phyloP scores from a whole-genome alignment of 53 echinoderm and acorn worm genomes.

The Patiria pectinifera region DNA sequence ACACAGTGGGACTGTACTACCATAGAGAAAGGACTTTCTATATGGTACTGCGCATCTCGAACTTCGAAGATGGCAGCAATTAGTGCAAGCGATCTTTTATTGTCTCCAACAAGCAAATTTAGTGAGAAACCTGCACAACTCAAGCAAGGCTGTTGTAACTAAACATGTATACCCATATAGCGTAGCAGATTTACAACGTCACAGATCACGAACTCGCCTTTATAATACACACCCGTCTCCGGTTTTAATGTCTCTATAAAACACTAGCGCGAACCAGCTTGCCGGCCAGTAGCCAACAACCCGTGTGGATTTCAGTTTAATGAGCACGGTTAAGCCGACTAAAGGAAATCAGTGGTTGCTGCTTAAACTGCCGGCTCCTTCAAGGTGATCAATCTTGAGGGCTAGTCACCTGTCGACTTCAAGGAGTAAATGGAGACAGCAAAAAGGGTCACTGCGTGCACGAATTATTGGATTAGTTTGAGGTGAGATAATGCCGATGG shows the following conservation, averaged over 20 bases:
- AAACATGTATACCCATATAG: not conserved
- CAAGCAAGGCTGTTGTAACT: not conserved
- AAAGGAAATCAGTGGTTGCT: constrained; percentile 4
- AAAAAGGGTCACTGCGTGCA: not conserved
- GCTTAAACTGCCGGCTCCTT: constrained; percentile 21
- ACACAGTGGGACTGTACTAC: too few species aligned
- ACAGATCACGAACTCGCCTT: not conserved
- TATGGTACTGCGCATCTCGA: too few species aligned
- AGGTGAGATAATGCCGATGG: constrained; percentile 1
- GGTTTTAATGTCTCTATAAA: constrained; percentile 56
- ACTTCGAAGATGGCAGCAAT: too few species aligned
- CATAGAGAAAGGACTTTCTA: too few species aligned
- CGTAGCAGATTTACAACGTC: not conserved
- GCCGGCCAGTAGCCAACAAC: not conserved
- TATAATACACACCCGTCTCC: constrained; percentile 2
- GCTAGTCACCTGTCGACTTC: constrained; percentile 16
- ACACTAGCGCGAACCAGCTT: not conserved
- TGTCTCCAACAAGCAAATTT: too few species aligned
- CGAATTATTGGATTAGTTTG: not conserved
- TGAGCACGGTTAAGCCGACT: constrained; percentile 60
- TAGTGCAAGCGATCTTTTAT: too few species aligned
- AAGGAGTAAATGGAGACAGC: not conserved
- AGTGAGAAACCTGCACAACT: too few species aligned
- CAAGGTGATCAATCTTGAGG: constrained; percentile 8
- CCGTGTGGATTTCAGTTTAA: constrained; percentile 56